Conservation (phyloP, 2,113 vertebrate species). For the Seriola rivoliana region DNA sequence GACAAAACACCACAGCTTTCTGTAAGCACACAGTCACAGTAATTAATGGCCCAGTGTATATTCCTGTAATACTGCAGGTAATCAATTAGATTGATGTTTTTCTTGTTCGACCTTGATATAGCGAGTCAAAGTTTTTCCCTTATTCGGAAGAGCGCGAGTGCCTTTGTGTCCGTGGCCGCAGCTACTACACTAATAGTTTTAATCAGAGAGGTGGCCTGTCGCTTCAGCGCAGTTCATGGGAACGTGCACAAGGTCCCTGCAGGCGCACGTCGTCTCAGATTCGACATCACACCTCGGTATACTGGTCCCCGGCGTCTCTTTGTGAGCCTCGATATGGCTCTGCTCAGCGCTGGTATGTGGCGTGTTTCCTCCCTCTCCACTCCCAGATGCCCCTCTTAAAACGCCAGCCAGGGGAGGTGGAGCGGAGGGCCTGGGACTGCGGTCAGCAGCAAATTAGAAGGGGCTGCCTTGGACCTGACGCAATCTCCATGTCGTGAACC, state of each 20-base stretch:
- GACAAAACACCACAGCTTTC: slow-evolving; percentile 50
- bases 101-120: not conserved
- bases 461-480: slow-evolving; percentile 77
- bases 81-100: slow-evolving; percentile 45
- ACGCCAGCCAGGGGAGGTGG: slow-evolving; percentile 62
- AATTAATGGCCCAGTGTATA: slow-evolving; percentile 44
- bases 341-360: slow-evolving; percentile 62
- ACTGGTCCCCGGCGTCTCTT: slow-evolving; percentile 35
- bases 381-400: slow-evolving; percentile 77
- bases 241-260: slow-evolving; percentile 27
- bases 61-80: slow-evolving; percentile 50
- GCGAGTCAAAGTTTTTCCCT: slow-evolving; percentile 7
- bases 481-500: slow-evolving; percentile 66
- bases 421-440: slow-evolving; percentile 64
- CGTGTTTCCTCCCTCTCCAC: slow-evolving; percentile 56
- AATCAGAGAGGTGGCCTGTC: slow-evolving; percentile 17
- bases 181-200: not conserved
- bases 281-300: slow-evolving; percentile 64
- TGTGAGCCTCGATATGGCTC: slow-evolving; percentile 49
- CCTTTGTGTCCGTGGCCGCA: slow-evolving; percentile 7
- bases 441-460: slow-evolving; percentile 77
- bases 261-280: slow-evolving; percentile 36
- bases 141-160: not conserved
- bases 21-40: slow-evolving; percentile 42
- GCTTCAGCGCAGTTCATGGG: slow-evolving; percentile 36